phyloP scores from a whole-genome alignment of 2,113 vertebrate genomes.

The Pachypanchax playfairii region DNA sequence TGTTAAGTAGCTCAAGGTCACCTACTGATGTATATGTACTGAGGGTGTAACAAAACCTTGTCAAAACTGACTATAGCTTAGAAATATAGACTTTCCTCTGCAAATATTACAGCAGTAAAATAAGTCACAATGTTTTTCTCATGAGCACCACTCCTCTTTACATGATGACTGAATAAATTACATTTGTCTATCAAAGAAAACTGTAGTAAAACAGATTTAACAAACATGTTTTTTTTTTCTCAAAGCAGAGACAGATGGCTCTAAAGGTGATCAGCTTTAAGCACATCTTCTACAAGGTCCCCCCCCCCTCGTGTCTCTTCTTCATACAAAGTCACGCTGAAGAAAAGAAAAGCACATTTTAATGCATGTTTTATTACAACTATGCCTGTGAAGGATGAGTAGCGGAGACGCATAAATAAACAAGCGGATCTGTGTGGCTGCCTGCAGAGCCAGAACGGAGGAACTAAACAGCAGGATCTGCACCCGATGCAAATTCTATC shows the following conservation, averaged over 20 bases:
- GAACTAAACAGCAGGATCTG: constrained; percentile 7
- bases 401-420: constrained; percentile 52
- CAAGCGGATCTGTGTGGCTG: constrained; percentile 22
- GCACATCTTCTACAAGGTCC: constrained; percentile 37
- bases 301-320: constrained; percentile 19
- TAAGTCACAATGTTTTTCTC: neutral
- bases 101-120: constrained; percentile 22
- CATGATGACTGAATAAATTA: constrained; percentile 21
- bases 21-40: constrained; percentile 13
- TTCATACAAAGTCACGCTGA: constrained; percentile 23
- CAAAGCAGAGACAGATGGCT: constrained; percentile 68
- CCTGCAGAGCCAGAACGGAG: constrained; percentile 23
- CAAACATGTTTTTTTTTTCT: constrained; percentile 30
- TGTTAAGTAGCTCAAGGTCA: constrained; percentile 18
- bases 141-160: constrained; percentile 26
- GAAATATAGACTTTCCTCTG: constrained; percentile 21
- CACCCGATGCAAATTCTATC: constrained; percentile 7
- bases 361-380: constrained; percentile 58
- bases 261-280: constrained; percentile 62
- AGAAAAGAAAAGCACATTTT: constrained; percentile 43
- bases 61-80: constrained; percentile 10
- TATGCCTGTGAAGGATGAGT: constrained; percentile 51
- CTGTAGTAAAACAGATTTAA: constrained; percentile 35
- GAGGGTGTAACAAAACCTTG: neutral
- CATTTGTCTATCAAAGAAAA: constrained; percentile 40